Evolutionary conservation across 1,140 invertebrate genomes (phyloP).

Genomic region (Forficula auricularia): DNA sequence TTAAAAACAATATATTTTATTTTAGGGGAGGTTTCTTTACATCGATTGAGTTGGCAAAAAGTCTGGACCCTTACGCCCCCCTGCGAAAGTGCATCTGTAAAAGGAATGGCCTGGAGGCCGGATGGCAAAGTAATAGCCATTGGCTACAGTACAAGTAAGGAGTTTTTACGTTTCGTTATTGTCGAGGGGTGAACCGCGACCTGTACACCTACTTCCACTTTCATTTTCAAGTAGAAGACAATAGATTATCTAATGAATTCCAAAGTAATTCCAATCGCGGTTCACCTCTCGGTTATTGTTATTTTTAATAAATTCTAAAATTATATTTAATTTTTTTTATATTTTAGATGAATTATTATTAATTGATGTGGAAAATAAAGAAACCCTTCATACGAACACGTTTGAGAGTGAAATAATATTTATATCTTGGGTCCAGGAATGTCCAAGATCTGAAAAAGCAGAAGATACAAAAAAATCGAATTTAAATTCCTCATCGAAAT

Average conservation of each 20-base stretch:
- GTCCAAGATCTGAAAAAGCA: slow-evolving; percentile 36
- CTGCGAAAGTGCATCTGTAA: slow-evolving; percentile 45
- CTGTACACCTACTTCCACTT: too few species aligned
- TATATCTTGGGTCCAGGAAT: slow-evolving; percentile 33
- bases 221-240: too few species aligned
- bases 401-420: slow-evolving; percentile 33
- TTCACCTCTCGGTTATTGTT: too few species aligned
- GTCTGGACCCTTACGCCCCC: slow-evolving; percentile 67
- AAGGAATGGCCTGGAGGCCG: slow-evolving; percentile 73
- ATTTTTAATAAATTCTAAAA: too few species aligned
- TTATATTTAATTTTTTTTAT: slow-evolving; percentile 6
- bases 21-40: slow-evolving; percentile 71
- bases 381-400: slow-evolving; percentile 50
- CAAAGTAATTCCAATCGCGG: too few species aligned
- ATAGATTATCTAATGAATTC: too few species aligned
- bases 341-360: slow-evolving; percentile 38
- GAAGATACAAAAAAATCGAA: slow-evolving; percentile 18
- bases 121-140: slow-evolving; percentile 79
- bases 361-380: slow-evolving; percentile 76
- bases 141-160: slow-evolving; percentile 44
- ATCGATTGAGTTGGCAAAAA: slow-evolving; percentile 81
- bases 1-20: too few species aligned
- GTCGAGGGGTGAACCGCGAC: too few species aligned
- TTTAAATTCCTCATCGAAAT: slow-evolving; percentile 17
- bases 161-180: neutral